phyloP scores from a whole-genome alignment of 2,113 vertebrate genomes.

The Myrmecophaga tridactyla region DNA sequence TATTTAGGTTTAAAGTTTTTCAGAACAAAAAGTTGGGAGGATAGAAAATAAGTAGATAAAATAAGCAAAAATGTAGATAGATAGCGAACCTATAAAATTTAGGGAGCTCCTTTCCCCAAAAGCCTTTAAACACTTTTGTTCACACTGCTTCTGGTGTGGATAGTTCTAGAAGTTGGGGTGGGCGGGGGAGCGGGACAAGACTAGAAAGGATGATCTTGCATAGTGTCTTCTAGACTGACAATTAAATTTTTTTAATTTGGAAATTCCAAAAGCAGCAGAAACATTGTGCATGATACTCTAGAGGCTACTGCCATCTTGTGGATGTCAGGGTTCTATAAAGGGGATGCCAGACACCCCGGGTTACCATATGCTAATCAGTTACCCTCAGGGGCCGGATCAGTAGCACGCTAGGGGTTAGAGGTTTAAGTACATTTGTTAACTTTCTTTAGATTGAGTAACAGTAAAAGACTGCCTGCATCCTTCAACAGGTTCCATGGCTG shows the following conservation, averaged over 20 bases:
- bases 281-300: background rate
- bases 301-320: conserved; percentile 81
- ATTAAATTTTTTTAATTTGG: background rate
- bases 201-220: background rate
- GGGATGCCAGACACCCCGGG: background rate
- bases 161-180: background rate
- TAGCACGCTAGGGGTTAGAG: background rate
- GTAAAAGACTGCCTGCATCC: background rate
- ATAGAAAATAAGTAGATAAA: background rate
- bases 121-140: background rate
- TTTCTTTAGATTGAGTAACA: background rate
- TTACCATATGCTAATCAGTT: background rate
- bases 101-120: background rate
- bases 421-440: background rate
- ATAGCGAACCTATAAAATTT: background rate
- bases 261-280: background rate
- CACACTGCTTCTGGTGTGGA: rapidly evolving
- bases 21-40: background rate
- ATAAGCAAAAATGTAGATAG: background rate
- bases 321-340: background rate
- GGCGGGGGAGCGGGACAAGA: background rate
- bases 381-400: too few species aligned
- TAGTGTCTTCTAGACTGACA: background rate
- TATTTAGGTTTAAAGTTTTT: background rate
- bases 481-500: background rate